Base-by-base conservation (phyloP, 1,140 invertebrate genomes). In the Hydropsyche tenuis region DNA sequence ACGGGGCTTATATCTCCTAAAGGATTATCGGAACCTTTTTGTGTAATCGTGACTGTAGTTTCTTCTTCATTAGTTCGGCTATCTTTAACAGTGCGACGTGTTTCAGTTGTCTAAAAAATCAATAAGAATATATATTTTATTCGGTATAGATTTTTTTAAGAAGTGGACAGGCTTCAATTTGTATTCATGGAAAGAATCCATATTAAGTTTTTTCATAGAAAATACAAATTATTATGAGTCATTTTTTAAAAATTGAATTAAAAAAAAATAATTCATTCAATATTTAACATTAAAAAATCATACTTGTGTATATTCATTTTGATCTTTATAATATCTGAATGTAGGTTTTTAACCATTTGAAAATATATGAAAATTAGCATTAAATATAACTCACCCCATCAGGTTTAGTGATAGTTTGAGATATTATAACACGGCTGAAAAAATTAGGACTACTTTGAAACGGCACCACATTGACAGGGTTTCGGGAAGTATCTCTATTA, bases 61-160 rank as follows among this genome's bases (percentile, higher is more conserved):
- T 87, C 83, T 68, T 86, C 79, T 75, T 68, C 48, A 22, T 70
- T 70, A 12, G 85, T 87, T 22, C 87, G 86, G 65, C 79, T 85
- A 74, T 88, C 87, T 76, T 73, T 82, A 9, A 86, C 78, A 20
- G 82, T 82, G 76, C 79, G 79, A 25, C 81, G 80, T 76, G 84
- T 80, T 78, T 87, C 85, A 53, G 83, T 76, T 14, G 80, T 82
- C 82, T 84, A 25, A 42, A 72, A 75, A n/a, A n/a, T n/a, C n/a
- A n/a, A n/a, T n/a, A n/a, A n/a, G n/a, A n/a, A n/a, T n/a, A n/a
- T n/a, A n/a, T n/a, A n/a, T n/a, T n/a, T n/a, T n/a, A n/a, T n/a
- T n/a, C n/a, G n/a, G n/a, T n/a, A n/a, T n/a, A n/a, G n/a, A n/a
- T n/a, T n/a, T n/a, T n/a, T n/a, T n/a, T n/a, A n/a, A n/a, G n/a